Evolutionary conservation across 2,888 invertebrate species (phyloP).

Genomic region (Papilio demoleus): DNA sequence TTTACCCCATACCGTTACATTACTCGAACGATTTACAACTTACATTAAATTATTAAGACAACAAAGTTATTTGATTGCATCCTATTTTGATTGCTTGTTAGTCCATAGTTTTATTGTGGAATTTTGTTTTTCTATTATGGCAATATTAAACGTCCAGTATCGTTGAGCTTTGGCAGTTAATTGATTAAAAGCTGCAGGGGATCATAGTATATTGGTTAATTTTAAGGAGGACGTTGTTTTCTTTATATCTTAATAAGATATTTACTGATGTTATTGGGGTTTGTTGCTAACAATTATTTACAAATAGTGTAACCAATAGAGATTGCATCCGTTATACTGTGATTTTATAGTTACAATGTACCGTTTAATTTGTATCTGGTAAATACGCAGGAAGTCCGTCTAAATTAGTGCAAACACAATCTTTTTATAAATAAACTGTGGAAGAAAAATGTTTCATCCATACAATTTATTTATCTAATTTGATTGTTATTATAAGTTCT

Average conservation of each 20-base stretch:
- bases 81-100: conserved; percentile 57
- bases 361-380: background rate
- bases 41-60: conserved; percentile 46
- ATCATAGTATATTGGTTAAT: conserved; percentile 44
- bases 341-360: conserved; percentile 19
- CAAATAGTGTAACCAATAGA: conserved; percentile 47
- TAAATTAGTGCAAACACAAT: background rate
- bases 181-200: conserved; percentile 23
- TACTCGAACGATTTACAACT: conserved; percentile 47
- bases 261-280: conserved; percentile 56
- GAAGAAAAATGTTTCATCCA: too few relatives aligned
- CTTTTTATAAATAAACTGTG: too few relatives aligned
- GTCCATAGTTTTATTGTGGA: conserved; percentile 53
- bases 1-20: conserved; percentile 53
- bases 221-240: conserved; percentile 46
- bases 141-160: conserved; percentile 43
- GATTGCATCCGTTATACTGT: conserved; percentile 13
- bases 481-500: too few relatives aligned
- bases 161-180: conserved; percentile 37
- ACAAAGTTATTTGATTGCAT: conserved; percentile 56
- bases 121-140: conserved; percentile 52
- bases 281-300: conserved; percentile 53
- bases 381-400: background rate
- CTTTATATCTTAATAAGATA: conserved; percentile 66
- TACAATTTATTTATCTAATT: too few relatives aligned